Conservation (phyloP, 2,113 vertebrate species). For the Collichthys lucidus region DNA sequence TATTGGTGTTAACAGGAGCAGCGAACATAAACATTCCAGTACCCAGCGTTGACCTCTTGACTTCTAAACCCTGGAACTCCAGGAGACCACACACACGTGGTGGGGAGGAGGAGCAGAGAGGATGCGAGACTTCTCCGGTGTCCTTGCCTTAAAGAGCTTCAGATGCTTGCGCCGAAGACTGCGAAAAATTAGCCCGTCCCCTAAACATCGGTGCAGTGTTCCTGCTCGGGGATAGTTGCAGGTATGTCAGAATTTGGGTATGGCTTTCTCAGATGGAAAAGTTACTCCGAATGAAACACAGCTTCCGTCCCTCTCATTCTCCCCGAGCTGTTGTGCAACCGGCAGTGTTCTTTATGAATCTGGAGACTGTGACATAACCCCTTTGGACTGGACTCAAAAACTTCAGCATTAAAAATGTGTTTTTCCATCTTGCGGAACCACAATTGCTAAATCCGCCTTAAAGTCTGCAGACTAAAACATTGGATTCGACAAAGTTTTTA, state of each 20-base stretch:
- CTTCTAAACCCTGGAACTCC: conserved; percentile 59
- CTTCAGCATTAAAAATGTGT: conserved; percentile 55
- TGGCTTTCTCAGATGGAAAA: conserved; percentile 62
- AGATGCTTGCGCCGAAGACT: conserved; percentile 43
- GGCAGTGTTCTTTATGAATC: conserved; percentile 70
- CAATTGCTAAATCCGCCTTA: conserved; percentile 19
- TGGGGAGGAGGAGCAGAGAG: conserved; percentile 45
- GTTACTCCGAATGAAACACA: conserved; percentile 38
- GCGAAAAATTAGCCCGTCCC: conserved; percentile 49
- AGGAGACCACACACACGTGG: conserved; percentile 74
- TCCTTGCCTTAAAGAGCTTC: conserved; percentile 60
- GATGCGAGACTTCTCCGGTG: conserved; percentile 56
- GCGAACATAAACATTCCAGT: conserved; percentile 77
- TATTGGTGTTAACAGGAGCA: conserved; percentile 65
- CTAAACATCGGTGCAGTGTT: conserved; percentile 6
- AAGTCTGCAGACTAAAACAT: conserved; percentile 22
- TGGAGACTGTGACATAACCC: conserved; percentile 65
- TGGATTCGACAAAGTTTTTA: conserved; percentile 10
- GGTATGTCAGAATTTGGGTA: conserved; percentile 49
- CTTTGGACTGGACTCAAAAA: conserved; percentile 42
- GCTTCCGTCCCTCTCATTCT: conserved; percentile 31
- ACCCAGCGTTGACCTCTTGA: conserved; percentile 71
- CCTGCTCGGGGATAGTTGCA: conserved; percentile 26
- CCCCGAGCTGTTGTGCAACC: conserved; percentile 57
- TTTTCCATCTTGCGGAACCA: conserved; percentile 48